Percentiles rank a stretch among this genome's conserved stretches.
These are phyloP conservation scores for Agrotis ipsilon DNA, from an alignment of 2,888 invertebrate species.

Conservation along the genomic window DNA sequence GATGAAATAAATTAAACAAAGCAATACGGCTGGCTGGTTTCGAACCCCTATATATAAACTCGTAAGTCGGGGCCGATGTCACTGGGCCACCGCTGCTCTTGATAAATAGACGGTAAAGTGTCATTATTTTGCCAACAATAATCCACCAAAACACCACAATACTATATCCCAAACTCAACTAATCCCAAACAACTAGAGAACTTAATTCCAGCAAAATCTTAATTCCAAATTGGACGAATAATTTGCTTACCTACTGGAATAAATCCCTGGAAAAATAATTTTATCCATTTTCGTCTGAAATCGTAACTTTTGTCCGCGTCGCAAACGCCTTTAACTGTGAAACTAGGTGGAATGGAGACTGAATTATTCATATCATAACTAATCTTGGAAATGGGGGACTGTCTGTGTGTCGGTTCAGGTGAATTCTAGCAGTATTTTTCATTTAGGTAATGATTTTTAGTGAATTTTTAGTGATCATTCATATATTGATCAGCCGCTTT, in stretches of 20 bases:
- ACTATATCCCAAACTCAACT: constrained; percentile 22
- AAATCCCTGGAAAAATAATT: constrained; percentile 61
- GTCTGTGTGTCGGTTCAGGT: constrained; percentile 60
- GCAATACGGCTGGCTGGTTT: too few species aligned
- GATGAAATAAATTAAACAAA: too few species aligned
- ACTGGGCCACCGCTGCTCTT: too few species aligned
- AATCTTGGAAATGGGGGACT: constrained; percentile 56
- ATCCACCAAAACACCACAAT: background rate
- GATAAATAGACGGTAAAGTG: too few species aligned
- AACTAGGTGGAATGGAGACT: constrained; percentile 68
- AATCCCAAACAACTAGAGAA: constrained; percentile 25
- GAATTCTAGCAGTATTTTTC: background rate
- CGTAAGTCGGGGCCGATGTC: too few species aligned
- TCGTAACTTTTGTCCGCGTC: constrained; percentile 60
- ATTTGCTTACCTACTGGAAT: constrained; percentile 56
- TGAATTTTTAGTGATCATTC: background rate
- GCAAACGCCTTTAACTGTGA: constrained; percentile 61
- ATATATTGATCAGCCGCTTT: too few species aligned
- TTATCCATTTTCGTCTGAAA: constrained; percentile 61
- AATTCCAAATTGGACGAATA: constrained; percentile 58
- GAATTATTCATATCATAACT: constrained; percentile 75
- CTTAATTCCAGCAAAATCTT: constrained; percentile 38
- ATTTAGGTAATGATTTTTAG: background rate
- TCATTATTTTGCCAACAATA: too few species aligned
- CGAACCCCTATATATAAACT: too few species aligned